Percentiles rank a stretch among this genome's conserved stretches.
Conservation (phyloP, 2,113 vertebrate genomes). For the Tetrax tetrax region DNA sequence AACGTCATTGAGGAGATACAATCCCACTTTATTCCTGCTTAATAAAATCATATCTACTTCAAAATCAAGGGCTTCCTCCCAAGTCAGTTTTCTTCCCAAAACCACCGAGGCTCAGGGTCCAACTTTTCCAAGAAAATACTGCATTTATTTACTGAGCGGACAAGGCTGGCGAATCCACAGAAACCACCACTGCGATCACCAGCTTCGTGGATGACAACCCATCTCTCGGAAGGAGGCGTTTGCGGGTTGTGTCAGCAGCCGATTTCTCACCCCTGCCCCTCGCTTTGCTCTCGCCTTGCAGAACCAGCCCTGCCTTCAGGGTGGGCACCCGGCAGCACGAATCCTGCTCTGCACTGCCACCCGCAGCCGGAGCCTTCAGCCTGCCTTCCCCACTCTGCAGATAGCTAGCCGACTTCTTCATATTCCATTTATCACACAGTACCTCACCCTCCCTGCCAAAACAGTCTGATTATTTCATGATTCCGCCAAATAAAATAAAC, state of each 20-base stretch:
- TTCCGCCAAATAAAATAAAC: rapidly evolving
- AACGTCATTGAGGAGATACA: neutral
- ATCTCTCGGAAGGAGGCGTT: rapidly evolving
- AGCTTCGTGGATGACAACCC: rapidly evolving
- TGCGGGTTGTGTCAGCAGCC: neutral
- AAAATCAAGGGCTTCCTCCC: neutral
- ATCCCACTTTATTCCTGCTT: neutral
- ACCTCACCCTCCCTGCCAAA: neutral
- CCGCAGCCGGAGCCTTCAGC: neutral
- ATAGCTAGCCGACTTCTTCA: rapidly evolving
- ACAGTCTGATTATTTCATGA: rapidly evolving
- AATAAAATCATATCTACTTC: neutral
- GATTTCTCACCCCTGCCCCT: neutral
- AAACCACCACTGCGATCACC: neutral
- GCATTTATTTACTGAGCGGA: neutral
- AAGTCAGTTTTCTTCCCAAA: neutral
- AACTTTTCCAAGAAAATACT: neutral
- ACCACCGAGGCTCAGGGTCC: neutral
- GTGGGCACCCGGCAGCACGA: neutral
- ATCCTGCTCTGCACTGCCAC: slow-evolving; percentile 42
- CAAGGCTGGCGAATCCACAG: rapidly evolving
- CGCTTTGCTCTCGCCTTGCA: neutral
- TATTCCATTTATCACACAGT: rapidly evolving
- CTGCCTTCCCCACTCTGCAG: neutral
- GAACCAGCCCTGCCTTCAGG: neutral